A percentile compares a stretch with the other conserved stretches of the same genome.
Evolutionary conservation across 2,113 vertebrate genomes (phyloP).

Genomic region (Aphyosemion australe): DNA sequence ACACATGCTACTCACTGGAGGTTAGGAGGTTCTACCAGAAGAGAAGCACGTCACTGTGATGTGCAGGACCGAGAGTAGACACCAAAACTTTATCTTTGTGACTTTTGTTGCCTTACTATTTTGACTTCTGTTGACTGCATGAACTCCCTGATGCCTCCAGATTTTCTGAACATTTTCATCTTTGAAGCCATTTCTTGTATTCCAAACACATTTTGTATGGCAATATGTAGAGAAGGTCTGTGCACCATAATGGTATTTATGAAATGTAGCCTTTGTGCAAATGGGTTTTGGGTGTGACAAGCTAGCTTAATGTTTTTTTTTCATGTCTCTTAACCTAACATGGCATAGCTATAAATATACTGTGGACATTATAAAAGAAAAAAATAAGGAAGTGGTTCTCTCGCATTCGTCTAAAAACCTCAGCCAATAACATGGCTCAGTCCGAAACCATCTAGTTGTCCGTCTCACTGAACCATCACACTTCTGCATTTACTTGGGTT

Average conservation of each 20-base stretch:
- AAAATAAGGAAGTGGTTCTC: no score
- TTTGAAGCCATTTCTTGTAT: background rate
- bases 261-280: no score
- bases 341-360: no score
- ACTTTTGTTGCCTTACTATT: conserved; percentile 25
- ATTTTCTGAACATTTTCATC: background rate
- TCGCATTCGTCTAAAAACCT: no score
- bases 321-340: no score
- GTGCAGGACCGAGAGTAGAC: conserved; percentile 18
- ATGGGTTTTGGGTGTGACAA: background rate
- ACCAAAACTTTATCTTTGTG: conserved; percentile 37
- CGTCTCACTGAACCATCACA: no score
- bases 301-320: no score
- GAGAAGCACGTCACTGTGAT: conserved; percentile 42
- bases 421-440: no score
- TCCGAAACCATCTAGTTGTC: no score
- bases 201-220: background rate
- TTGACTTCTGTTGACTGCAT: conserved; percentile 10
- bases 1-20: conserved; percentile 36
- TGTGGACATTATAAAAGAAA: no score
- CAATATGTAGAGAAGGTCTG: background rate
- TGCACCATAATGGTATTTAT: background rate
- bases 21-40: conserved; percentile 40
- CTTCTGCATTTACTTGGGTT: no score
- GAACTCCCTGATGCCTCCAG: conserved; percentile 4